Base-by-base conservation (phyloP, 1,140 invertebrate species). In the Drusus annulatus region DNA sequence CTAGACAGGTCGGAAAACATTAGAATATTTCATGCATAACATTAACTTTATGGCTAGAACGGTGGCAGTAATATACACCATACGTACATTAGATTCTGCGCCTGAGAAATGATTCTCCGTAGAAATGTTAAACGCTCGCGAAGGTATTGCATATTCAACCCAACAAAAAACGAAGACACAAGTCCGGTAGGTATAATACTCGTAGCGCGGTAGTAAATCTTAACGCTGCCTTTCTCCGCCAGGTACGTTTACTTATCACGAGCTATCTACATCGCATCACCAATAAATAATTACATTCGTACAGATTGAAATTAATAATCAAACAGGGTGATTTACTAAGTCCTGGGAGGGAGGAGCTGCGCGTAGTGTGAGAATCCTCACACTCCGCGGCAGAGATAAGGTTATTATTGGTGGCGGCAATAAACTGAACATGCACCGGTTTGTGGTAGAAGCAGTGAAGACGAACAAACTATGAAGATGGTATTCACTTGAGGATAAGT, bases 61-160 rank as follows among this genome's bases (percentile, higher is more conserved):
- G 13, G 36, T 45, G 36, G 36, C 8, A 45, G 10, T 45, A 45
- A 45, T 45, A 45, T 1, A 45, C 36, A 13, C 36, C 51, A 71
- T 19, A 52, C 23, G 13, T 71, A 71, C 68, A 71, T 52, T 71
- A 25, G 45, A 71, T 71, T 71, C 68, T 19, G 17, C 31, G 68
- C n/a, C 50, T 71, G 68, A 52, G 68, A 71, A 71, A 71, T 71
- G 68, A 71, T 50, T 54, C 17, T 52, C 25, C 45, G 28, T 68
- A 51, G 45, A 71, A 71, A 71, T 71, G 68, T 71, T 71, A 71
- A 54, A 71, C 19, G 68, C 25, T 50, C 25, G 68, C 10, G 23
- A 52, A 25, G 68, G 50, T 54, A 71, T 25, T 71, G 68, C 71
- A 75, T 60, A 75, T 75, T 75, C 71, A 75, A 75, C n/a, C 23